Percentiles rank a stretch among this genome's conserved stretches.
These are phyloP conservation scores for Motacilla tschutschensis DNA, from an alignment of 2,113 vertebrate species.

Conservation along the genomic window DNA sequence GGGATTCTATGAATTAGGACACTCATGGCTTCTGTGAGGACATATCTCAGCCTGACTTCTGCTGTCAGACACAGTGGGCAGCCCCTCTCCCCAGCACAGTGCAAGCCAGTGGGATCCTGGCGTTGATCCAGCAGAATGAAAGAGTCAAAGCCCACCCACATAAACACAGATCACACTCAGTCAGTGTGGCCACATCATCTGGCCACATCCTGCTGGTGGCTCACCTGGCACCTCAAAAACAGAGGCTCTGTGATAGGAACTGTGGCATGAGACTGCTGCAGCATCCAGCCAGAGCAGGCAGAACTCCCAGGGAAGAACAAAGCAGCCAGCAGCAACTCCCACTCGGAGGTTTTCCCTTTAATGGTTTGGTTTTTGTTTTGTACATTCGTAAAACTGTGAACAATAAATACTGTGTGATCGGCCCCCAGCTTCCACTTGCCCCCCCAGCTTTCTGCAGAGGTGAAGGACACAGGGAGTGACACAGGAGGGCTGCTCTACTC, in stretches of 20 bases:
- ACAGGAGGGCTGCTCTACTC: not conserved
- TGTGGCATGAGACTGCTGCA: fast-evolving
- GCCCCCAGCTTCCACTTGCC: not conserved
- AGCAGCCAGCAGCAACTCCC: not conserved
- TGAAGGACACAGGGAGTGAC: not conserved
- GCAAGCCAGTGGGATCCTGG: not conserved
- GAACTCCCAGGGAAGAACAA: not conserved
- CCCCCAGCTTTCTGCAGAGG: not conserved
- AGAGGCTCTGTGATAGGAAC: not conserved
- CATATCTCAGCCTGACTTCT: not conserved
- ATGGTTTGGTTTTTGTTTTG: slow-evolving; percentile 63
- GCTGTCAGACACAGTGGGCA: not conserved
- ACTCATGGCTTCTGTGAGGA: not conserved
- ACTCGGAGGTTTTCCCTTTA: slow-evolving; percentile 1
- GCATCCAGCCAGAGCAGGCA: not conserved
- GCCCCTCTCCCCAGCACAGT: not conserved
- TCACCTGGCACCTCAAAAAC: not conserved
- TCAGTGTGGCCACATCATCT: not conserved
- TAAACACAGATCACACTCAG: not conserved
- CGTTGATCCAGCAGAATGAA: not conserved
- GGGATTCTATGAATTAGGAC: not conserved
- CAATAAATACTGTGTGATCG: slow-evolving; percentile 35
- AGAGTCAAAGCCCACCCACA: fast-evolving
- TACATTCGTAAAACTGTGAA: slow-evolving; percentile 61
- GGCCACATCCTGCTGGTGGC: not conserved